phyloP scores from a whole-genome alignment of 2,797 vertebrate genomes.

The Lithobates sylvaticus region DNA sequence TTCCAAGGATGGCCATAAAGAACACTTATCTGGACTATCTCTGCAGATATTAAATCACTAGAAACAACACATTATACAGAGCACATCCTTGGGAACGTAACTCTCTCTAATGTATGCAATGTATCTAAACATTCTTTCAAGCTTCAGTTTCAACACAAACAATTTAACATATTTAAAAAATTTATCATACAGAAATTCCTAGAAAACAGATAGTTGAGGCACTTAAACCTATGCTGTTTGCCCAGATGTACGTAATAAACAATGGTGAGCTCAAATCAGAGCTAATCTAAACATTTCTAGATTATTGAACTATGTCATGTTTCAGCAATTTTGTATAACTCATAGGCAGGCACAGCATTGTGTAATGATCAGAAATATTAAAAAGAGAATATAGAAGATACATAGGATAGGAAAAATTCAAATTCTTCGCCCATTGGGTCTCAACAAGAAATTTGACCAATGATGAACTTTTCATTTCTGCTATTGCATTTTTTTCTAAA shows the following conservation, averaged over 20 bases:
- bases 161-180: not conserved
- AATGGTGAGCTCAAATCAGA: not conserved
- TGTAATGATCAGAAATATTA: too few species aligned
- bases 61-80: not conserved
- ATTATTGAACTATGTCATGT: too few species aligned
- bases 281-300: not conserved
- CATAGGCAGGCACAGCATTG: too few species aligned
- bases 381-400: too few species aligned
- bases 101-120: not conserved
- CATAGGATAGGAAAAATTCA: too few species aligned
- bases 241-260: not conserved
- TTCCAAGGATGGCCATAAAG: constrained; percentile 4
- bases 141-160: not conserved
- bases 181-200: not conserved
- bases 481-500: too few species aligned
- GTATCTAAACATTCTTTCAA: constrained; percentile 3
- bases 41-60: not conserved
- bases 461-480: too few species aligned
- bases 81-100: not conserved
- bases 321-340: too few species aligned
- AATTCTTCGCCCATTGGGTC: too few species aligned
- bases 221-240: not conserved
- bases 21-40: constrained; percentile 26
- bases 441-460: too few species aligned
- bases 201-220: not conserved